These are phyloP conservation scores for Eulemur mongoz DNA, from an alignment of 2,797 vertebrate genomes.

Conservation along the genomic window DNA sequence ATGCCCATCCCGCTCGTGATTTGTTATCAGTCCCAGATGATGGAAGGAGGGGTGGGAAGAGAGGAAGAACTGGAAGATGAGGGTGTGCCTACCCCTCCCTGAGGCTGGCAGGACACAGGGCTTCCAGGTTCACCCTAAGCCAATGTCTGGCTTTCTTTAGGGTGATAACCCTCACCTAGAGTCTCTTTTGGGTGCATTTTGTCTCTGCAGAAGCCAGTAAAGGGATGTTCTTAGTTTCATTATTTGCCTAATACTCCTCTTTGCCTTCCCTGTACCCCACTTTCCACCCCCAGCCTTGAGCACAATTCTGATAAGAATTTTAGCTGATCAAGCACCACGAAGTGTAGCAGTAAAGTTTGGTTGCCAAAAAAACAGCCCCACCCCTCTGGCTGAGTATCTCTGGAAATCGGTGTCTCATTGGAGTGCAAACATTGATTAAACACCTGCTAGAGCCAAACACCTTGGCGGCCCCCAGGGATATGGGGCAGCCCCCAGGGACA, in stretches of 20 bases:
- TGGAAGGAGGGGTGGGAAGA: not conserved
- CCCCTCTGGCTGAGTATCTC: not conserved
- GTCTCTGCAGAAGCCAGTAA: not conserved
- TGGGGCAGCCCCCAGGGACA: not conserved
- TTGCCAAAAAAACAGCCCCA: not conserved
- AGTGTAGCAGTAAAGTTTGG: not conserved
- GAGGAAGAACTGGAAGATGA: not conserved
- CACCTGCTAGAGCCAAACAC: not conserved
- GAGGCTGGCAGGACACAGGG: not conserved
- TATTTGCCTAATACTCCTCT: not conserved
- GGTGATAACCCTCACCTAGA: not conserved
- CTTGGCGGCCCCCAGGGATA: not conserved
- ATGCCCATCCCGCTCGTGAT: not conserved
- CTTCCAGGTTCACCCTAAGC: not conserved
- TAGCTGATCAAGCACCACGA: not conserved
- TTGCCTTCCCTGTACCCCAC: not conserved
- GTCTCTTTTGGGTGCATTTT: not conserved
- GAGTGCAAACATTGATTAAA: not conserved
- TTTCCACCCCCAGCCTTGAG: not conserved
- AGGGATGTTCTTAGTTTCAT: not conserved
- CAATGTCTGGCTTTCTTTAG: not conserved
- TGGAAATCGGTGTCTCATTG: not conserved
- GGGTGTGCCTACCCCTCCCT: not conserved
- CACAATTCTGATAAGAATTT: not conserved
- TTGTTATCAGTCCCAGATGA: slow-evolving; percentile 32